Evolutionary conservation across 2,888 invertebrate genomes (phyloP).

Genomic region (Agonopterix arenella): DNA sequence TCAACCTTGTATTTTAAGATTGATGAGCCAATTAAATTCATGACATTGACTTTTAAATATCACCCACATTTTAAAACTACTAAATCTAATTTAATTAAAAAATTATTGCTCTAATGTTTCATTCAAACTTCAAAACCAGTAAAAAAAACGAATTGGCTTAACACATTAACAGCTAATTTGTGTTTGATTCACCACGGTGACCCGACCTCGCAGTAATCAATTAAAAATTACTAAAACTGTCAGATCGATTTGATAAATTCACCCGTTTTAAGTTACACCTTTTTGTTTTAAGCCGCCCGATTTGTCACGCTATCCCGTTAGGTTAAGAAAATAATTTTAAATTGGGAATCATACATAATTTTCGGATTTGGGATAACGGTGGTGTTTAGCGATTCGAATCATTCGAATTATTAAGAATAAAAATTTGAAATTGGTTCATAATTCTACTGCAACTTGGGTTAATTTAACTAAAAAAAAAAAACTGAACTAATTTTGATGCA

Average conservation of each 20-base stretch:
- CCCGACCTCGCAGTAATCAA: slow-evolving; percentile 42
- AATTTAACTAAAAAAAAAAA: background rate
- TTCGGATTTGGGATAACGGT: background rate
- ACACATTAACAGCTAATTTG: slow-evolving; percentile 59
- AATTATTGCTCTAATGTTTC: background rate
- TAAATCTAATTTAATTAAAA: background rate
- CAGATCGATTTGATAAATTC: slow-evolving; percentile 53
- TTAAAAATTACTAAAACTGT: slow-evolving; percentile 54
- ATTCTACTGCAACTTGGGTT: background rate
- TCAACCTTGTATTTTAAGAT: background rate
- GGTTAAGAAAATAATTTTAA: slow-evolving; percentile 11
- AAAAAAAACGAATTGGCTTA: slow-evolving; percentile 24
- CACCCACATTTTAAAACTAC: background rate
- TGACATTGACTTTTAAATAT: no score
- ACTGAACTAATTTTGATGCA: background rate
- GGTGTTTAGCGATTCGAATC: no score
- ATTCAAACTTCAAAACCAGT: background rate
- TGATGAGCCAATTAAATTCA: background rate
- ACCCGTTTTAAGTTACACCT: slow-evolving; percentile 33
- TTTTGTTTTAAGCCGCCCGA: slow-evolving; percentile 48
- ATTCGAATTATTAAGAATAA: background rate
- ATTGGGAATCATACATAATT: background rate
- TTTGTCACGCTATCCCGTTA: slow-evolving; percentile 47
- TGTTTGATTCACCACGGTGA: slow-evolving; percentile 54
- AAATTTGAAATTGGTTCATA: background rate